Conservation (phyloP, 2,888 invertebrate species). For the Oscheius sp. region DNA sequence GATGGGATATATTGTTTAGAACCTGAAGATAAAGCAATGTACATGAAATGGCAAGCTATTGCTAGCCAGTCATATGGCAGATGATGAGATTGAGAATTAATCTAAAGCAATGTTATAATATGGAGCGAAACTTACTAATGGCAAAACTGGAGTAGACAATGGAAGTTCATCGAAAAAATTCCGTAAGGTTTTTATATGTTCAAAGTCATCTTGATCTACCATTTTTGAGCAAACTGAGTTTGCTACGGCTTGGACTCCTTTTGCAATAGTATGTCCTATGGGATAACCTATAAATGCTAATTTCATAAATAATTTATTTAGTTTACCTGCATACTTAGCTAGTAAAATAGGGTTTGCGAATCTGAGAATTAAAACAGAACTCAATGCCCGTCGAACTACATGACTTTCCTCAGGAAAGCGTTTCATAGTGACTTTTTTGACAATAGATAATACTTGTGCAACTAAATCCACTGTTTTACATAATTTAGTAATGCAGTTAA, state of each 20-base stretch:
- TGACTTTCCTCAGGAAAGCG: conserved; percentile 6
- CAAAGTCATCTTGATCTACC: not conserved
- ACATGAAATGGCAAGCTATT: conserved; percentile 11
- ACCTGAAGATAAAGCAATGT: not conserved
- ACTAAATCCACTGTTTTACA: not conserved
- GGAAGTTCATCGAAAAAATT: not conserved
- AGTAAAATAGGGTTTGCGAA: conserved; percentile 22
- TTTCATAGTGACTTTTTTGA: conserved; percentile 1
- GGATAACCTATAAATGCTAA: not conserved
- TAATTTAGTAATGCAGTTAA: not conserved
- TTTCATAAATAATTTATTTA: not conserved
- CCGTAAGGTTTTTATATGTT: not conserved
- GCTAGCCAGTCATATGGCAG: conserved; percentile 16
- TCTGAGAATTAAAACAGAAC: conserved; percentile 14
- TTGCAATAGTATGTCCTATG: conserved; percentile 38
- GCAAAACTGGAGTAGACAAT: not conserved
- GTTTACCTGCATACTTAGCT: not conserved
- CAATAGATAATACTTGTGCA: not conserved
- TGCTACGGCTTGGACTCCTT: conserved; percentile 39
- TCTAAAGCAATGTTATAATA: not conserved
- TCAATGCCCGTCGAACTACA: conserved; percentile 14
- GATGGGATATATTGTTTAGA: not conserved
- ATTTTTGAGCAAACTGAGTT: conserved; percentile 37
- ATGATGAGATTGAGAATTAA: not conserved
- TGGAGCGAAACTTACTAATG: not conserved